Percentiles rank a stretch among this genome's conserved stretches.
phyloP scores from a whole-genome alignment of 2,888 invertebrate genomes.

The Nephrotoma guestfalica region DNA sequence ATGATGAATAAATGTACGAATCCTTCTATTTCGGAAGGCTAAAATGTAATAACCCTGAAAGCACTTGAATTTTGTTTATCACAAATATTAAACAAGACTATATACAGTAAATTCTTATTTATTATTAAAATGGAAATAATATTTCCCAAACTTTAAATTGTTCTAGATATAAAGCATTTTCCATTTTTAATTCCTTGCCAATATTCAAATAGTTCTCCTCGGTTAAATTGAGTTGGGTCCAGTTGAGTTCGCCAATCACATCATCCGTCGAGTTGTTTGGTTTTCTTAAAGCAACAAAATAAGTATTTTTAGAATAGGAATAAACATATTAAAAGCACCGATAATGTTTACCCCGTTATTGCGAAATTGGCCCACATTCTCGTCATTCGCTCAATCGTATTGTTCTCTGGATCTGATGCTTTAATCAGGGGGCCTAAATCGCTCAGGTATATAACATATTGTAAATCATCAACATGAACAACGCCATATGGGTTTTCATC shows the following conservation, averaged over 20 bases:
- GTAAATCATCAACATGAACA: slow-evolving; percentile 15
- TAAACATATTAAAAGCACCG: not conserved
- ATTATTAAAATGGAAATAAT: not conserved
- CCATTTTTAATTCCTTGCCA: not conserved
- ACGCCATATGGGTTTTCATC: slow-evolving; percentile 15
- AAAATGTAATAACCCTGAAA: too few relatives aligned
- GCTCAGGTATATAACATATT: slow-evolving; percentile 18
- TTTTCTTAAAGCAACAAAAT: not conserved
- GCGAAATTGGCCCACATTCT: slow-evolving; percentile 34
- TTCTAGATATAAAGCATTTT: not conserved
- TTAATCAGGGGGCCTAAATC: slow-evolving; percentile 26
- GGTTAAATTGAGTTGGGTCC: not conserved
- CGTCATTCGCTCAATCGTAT: slow-evolving; percentile 30
- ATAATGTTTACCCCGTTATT: slow-evolving; percentile 18
- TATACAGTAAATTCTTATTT: not conserved
- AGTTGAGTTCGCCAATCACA: not conserved
- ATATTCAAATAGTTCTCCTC: not conserved
- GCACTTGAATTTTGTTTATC: too few relatives aligned
- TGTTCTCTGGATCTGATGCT: slow-evolving; percentile 28
- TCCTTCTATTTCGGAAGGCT: too few relatives aligned
- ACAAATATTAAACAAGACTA: not conserved
- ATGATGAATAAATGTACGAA: too few relatives aligned
- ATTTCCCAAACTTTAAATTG: not conserved
- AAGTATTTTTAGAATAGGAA: not conserved
- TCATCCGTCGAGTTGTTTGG: not conserved